Evolutionary conservation across 2,797 vertebrate species (phyloP).

Genomic region (Hypotaenidia philippensis): DNA sequence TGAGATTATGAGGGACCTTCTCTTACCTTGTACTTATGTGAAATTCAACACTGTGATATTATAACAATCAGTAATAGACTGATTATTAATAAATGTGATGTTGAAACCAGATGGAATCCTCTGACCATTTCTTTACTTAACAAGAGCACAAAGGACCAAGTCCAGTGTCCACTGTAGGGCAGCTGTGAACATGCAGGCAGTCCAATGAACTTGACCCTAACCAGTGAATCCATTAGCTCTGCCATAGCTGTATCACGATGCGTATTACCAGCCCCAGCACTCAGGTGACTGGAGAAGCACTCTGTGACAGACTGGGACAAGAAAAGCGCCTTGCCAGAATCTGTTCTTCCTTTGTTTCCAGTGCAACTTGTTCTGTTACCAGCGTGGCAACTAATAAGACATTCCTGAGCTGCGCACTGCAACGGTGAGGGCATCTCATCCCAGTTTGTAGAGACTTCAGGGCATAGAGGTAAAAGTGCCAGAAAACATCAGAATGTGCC

Average conservation of each 20-base stretch:
- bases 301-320: neutral
- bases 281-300: neutral
- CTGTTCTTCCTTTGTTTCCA: neutral
- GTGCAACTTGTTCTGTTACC: neutral
- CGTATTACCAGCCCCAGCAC: too few relatives aligned
- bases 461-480: neutral
- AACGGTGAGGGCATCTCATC: neutral
- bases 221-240: neutral
- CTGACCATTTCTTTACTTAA: neutral
- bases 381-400: accelerated
- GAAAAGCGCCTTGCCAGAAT: neutral
- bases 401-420: neutral
- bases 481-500: neutral
- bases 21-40: neutral
- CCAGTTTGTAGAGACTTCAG: neutral
- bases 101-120: neutral
- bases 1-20: neutral
- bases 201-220: neutral
- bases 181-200: neutral
- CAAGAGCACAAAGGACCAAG: neutral
- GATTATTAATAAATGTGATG: neutral
- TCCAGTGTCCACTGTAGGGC: neutral
- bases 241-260: neutral
- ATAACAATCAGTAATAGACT: neutral
- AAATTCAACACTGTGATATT: neutral